These are phyloP conservation scores for Nomada flava DNA, from an alignment of 2,888 invertebrate species.

Conservation along the genomic window DNA sequence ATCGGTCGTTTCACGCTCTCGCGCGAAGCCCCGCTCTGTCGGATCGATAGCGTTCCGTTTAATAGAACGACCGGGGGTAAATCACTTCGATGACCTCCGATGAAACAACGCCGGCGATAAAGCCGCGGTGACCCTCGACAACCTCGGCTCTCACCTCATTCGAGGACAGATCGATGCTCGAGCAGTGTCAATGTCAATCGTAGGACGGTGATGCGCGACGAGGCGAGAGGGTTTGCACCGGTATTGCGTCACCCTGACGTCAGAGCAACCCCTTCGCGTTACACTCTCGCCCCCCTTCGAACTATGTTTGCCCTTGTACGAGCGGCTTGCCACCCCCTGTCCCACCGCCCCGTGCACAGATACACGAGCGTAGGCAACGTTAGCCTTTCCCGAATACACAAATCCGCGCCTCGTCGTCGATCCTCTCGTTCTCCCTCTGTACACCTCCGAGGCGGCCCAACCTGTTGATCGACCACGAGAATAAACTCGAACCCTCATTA, in stretches of 20 bases:
- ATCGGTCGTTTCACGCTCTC: conserved; percentile 13
- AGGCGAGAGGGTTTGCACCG: conserved; percentile 45
- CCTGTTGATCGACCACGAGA: conserved; percentile 79
- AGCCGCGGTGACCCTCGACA: conserved; percentile 65
- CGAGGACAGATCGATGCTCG: conserved; percentile 74
- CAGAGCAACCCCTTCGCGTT: conserved; percentile 66
- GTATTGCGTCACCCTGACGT: conserved; percentile 74
- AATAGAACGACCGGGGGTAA: conserved; percentile 60
- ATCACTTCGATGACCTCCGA: conserved; percentile 70
- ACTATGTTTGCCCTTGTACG: conserved; percentile 48
- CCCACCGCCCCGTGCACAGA: background rate
- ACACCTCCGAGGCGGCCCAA: conserved; percentile 71
- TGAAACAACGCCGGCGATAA: conserved; percentile 59
- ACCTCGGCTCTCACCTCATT: conserved; percentile 58
- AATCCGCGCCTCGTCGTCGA: conserved; percentile 53
- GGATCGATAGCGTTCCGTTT: conserved; percentile 47
- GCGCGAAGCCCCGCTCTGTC: background rate
- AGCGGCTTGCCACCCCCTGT: conserved; percentile 20
- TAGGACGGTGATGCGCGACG: conserved; percentile 71
- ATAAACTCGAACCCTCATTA: conserved; percentile 71
- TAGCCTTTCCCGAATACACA: conserved; percentile 40
- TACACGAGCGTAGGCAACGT: conserved; percentile 21
- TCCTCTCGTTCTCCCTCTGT: conserved; percentile 8
- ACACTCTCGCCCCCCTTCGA: conserved; percentile 3
- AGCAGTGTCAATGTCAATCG: conserved; percentile 81